Evolutionary conservation across 2,113 vertebrate genomes (phyloP).

Genomic region (Spheniscus mendiculus): DNA sequence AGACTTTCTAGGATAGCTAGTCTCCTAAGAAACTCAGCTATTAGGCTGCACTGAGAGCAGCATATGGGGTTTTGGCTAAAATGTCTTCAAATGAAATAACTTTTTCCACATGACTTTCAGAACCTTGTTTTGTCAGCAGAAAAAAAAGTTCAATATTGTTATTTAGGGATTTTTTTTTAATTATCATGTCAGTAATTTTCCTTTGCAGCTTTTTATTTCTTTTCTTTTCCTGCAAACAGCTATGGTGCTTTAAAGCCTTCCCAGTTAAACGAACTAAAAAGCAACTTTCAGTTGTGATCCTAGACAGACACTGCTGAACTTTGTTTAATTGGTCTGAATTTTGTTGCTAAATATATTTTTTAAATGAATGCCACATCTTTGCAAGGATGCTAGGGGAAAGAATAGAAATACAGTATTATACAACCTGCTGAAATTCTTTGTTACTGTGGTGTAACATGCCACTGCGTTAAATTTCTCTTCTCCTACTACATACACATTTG

Average conservation of each 20-base stretch:
- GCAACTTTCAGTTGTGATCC: background rate
- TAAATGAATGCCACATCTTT: background rate
- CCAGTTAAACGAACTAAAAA: background rate
- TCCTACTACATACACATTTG: background rate
- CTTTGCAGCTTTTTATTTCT: background rate
- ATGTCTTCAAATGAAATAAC: conserved; percentile 59
- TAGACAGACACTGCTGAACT: background rate
- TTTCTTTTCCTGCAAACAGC: background rate
- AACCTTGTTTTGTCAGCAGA: conserved; percentile 50
- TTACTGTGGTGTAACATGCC: background rate
- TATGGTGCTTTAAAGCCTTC: background rate
- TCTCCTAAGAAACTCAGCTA: background rate
- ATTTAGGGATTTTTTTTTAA: background rate
- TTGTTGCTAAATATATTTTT: conserved; percentile 1
- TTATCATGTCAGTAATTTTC: background rate
- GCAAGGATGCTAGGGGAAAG: background rate
- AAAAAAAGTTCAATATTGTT: conserved; percentile 31
- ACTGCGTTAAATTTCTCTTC: background rate
- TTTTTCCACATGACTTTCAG: conserved; percentile 52
- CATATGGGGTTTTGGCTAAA: conserved; percentile 13
- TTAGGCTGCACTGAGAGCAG: background rate
- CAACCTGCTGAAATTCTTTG: background rate
- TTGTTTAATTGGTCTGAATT: background rate
- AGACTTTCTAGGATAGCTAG: background rate
- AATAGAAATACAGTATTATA: background rate